These are phyloP conservation scores for Neoscelio sp. DNA, from an alignment of 2,888 invertebrate genomes.

Conservation along the genomic window DNA sequence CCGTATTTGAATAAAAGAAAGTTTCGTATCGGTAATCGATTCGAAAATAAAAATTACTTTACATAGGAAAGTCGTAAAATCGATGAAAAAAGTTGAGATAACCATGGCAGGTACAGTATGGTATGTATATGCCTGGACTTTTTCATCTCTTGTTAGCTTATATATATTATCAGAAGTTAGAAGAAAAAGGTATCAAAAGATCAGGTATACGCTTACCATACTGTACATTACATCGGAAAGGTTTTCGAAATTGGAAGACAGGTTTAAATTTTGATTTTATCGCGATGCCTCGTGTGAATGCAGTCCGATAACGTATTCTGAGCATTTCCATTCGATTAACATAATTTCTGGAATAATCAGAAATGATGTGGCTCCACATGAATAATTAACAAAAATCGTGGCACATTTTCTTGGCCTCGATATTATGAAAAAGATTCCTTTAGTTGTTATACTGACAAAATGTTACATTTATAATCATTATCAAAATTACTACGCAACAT, in stretches of 20 bases:
- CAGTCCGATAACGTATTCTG: conserved; percentile 48
- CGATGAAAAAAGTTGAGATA: conserved; percentile 26
- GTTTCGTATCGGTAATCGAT: conserved; percentile 41
- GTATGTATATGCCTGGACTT: no score
- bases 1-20: conserved; percentile 59
- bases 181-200: no score
- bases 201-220: no score
- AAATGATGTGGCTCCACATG: no score
- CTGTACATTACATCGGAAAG: conserved; percentile 13
- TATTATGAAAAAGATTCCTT: conserved; percentile 6
- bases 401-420: conserved; percentile 41
- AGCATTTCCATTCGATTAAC: conserved; percentile 57
- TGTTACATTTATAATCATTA: no score
- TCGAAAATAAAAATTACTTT: conserved; percentile 48
- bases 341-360: conserved; percentile 50
- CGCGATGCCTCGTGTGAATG: conserved; percentile 41
- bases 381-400: conserved; percentile 42
- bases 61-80: conserved; percentile 58
- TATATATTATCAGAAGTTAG: no score
- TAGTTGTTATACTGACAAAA: not conserved
- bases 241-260: conserved; percentile 54
- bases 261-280: conserved; percentile 52
- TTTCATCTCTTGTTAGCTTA: no score
- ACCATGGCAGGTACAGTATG: conserved; percentile 19
- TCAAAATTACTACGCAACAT: no score